Evolutionary conservation across 2,888 invertebrate genomes (phyloP), one percentile per base, ranked within the genome.

Genomic region (Phaedon cochleariae): DNA sequence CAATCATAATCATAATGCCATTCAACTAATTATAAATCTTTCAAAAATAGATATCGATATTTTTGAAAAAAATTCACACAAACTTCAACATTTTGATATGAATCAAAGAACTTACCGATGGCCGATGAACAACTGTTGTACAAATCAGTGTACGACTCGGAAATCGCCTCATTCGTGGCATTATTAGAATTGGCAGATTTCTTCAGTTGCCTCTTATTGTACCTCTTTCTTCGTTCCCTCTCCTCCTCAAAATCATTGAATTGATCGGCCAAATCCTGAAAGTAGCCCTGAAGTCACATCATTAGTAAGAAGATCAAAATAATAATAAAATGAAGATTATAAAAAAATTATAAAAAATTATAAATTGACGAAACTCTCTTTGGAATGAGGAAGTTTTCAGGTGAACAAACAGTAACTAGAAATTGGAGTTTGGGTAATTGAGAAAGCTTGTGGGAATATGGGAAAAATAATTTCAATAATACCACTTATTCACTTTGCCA

Each of bases 121-220:
- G 85, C 83, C 17, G 84, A 84, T 21, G 85, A 84, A 67, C 85
- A 82, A 74, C 84, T 85, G 54, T 85, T 85, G 65, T 85, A 83
- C 45, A 87, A 73, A 7, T 84, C 83, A 45, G 84, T 82, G 62
- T 84, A 85, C 2, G 82, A 79, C 52, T 85, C 85, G 37, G 77
- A 76, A 7, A 64, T 67, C 1, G 62, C 37, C 31, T 71, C 68
- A 41, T 71, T n/a, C n/a, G n/a, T 73, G 1, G 81, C 82, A 12
- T 82, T 82, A 59, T 79, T 80, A 10, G 74, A 65, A 73, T 72
- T 83, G 81, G 72, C 51, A 73, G 72, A 82, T 81, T 73, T 85
- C 81, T 75, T 85, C 80, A 70, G 85, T 81, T 72, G 85, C 81
- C 62, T 76, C 61, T 69, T 70, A 59, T 61, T 70, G 22, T 69